These are phyloP conservation scores for Chesias legatella DNA, from an alignment of 2,888 invertebrate genomes.

Conservation along the genomic window DNA sequence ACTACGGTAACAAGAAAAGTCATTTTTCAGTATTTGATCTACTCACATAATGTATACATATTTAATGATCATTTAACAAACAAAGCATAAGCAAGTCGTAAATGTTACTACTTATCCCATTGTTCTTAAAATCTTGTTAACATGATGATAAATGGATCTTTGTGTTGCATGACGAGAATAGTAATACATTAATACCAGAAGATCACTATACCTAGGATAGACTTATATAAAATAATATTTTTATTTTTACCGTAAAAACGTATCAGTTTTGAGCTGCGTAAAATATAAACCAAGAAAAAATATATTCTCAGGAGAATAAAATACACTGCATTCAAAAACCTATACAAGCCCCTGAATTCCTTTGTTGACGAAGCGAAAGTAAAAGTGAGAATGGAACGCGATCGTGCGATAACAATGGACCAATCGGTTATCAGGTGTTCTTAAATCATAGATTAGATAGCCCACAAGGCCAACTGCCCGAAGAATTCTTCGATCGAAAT, in stretches of 20 bases:
- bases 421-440: slow-evolving; percentile 54
- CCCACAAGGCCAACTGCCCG: slow-evolving; percentile 54
- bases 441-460: slow-evolving; percentile 46
- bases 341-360: slow-evolving; percentile 6
- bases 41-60: no score
- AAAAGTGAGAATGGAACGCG: slow-evolving; percentile 40
- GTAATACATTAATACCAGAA: no score
- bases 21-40: no score
- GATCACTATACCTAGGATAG: no score
- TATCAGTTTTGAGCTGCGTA: no score
- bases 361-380: slow-evolving; percentile 35
- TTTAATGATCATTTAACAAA: slow-evolving; percentile 34
- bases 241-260: no score
- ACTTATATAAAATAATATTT: no score
- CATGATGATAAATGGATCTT: slow-evolving; percentile 40
- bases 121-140: slow-evolving; percentile 41
- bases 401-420: slow-evolving; percentile 44
- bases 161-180: no score
- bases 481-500: slow-evolving; percentile 51
- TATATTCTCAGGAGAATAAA: not conserved
- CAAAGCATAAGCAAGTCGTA: slow-evolving; percentile 33
- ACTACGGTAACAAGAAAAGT: no score
- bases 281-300: no score
- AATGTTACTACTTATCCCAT: slow-evolving; percentile 35
- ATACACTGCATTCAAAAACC: slow-evolving; percentile 3